Evolutionary conservation across 2,888 invertebrate genomes (phyloP), one percentile per base, ranked within the genome.

Genomic region (Amaurobius ferox): DNA sequence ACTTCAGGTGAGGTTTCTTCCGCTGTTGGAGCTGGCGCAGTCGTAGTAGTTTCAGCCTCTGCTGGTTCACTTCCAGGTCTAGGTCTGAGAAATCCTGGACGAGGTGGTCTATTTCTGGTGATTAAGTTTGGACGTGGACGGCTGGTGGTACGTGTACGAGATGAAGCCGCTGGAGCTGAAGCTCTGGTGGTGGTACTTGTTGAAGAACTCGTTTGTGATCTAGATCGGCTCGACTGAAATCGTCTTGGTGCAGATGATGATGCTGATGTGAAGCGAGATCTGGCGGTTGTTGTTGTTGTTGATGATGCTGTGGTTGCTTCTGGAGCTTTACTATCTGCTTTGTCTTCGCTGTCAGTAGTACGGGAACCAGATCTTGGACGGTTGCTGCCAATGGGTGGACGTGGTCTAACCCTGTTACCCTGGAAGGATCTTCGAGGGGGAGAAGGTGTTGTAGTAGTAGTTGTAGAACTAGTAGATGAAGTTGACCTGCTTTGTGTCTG

Each of bases 71-170:
- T 77, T 11, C 70, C 67, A 3, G 70, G 70, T 13, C 76, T 62
- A 0, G 74, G 74, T 19, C 78, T 78, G 19, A 68, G 39, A 39
- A 86, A 86, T 9, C 86, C 86, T 0, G 86, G 86, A 13, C 86
- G 67, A 0, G 79, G 62, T 26, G 73, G 78, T 6, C 79, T 55
- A 26, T 44, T 83, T 29, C 74, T 40, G 26, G 79, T 32, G 32
- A 78, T 68, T 9, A 73, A 19, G 62, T 73, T 73, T 19, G 78
- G 67, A 23, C 78, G 48, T 0, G 86, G 86, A n/a, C 79, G 62
- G 28, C 70, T 71, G 62, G 79, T 64, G 19, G 86, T 30, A 2
- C 72, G 29, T n/a, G 77, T 39, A 19, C 71, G 64, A 55, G 23
- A 29, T 29, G 44, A 23, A 16, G 23, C 16, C 13, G 55, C 1